These are phyloP conservation scores for Cervus canadensis DNA, from an alignment of 2,113 vertebrate genomes.

Conservation along the genomic window DNA sequence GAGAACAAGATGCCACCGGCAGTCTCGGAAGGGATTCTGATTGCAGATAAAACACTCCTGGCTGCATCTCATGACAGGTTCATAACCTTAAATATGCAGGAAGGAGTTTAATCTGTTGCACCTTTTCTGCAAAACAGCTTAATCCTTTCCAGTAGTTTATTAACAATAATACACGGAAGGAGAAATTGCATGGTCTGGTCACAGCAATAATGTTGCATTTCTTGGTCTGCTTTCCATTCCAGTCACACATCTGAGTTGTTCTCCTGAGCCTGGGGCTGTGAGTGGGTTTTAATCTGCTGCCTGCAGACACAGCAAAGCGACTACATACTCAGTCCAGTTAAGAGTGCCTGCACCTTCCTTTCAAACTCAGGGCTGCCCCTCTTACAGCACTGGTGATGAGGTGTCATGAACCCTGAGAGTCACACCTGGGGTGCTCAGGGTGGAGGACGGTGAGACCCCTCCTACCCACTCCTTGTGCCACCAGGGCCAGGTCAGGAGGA, in stretches of 20 bases:
- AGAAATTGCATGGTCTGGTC: background rate
- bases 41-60: background rate
- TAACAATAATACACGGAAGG: background rate
- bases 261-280: background rate
- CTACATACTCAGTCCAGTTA: background rate
- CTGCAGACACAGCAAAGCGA: background rate
- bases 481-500: background rate
- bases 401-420: background rate
- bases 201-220: constrained; percentile 8
- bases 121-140: background rate
- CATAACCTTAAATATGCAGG: background rate
- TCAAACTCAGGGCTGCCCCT: background rate
- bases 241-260: background rate
- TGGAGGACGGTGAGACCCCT: background rate
- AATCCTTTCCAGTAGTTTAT: background rate
- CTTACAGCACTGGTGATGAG: background rate
- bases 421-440: background rate
- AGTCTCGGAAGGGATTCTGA: background rate
- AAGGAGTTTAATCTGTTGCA: background rate
- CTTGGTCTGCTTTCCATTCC: background rate
- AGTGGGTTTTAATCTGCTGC: background rate
- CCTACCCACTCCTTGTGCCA: background rate
- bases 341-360: accelerated
- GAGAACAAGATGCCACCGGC: background rate
- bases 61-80: background rate